Base-by-base conservation (phyloP, 2,888 invertebrate genomes). In the Phortica magna region DNA sequence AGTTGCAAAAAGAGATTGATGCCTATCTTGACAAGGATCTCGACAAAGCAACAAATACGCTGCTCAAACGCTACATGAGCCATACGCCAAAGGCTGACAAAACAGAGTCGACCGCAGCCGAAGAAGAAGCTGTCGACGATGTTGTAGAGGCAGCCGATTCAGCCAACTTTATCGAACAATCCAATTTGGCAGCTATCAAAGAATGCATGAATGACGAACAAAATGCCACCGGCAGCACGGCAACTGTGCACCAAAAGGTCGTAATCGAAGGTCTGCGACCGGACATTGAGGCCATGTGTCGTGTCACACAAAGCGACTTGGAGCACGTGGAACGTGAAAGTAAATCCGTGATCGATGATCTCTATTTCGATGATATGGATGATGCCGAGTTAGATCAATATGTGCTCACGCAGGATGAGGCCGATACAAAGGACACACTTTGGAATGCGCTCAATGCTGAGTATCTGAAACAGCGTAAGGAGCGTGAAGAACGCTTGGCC, bases 391-490 rank as follows among this genome's bases (percentile, higher is more conserved):
- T 99, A 68, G 96, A 96, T 88, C 94, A 95, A 14, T 96, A 98
- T 85, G 96, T 99, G 78, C 94, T 97, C 93, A 94, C 94, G 2
- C 96, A 96, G 61, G 94, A 95, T 73, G 99, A 99, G 91, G 95
- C 96, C 0, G 92, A 94, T 72, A 94, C 95, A 76, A 99, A 99
- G 92, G 95, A 96, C 14, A 93, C 93, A 75, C 92, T 98, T 87
- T 99, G 99, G 99, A 95, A 96, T 88, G 94, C 94, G 87, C 93
- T 96, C 1, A 98, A 99, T 91, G 97, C 96, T 0, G 95, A 95
- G 12, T 99, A 97, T 91, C 93, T 99, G 76, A 94, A 95, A 85
- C 96, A 96, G 84, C 95, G 96, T 91, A 95, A 96, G 93, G 96
- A 95, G 80, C 97, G 96, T 93, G 96, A 96, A 92, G 97, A 96